Evolutionary conservation across 2,113 vertebrate species (phyloP), one percentile per base, ranked within the genome.

Genomic region (Vidua chalybeata): DNA sequence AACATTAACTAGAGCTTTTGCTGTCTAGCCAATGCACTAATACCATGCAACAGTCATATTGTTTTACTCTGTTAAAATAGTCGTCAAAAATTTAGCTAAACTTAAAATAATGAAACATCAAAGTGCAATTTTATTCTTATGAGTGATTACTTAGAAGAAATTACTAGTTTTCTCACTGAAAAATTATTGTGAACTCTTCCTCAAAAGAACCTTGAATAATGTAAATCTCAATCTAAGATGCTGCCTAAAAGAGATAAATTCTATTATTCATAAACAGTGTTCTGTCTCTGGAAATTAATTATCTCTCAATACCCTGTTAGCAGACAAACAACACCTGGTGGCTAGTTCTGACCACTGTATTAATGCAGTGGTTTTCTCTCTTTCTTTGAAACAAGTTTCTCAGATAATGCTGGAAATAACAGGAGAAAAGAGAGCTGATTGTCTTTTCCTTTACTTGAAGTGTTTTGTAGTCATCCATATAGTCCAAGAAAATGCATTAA

Each of bases 191-290:
- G 56, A 88, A 59, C 8, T 85, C 15, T 89, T 13, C 39, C 15
- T 89, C 35, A 59, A 66, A 95, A 91, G 89, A 88, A 11, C 26
- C 20, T 45, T 85, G 63, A 93, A 86, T 95, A 93, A 93, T 84
- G 48, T 90, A 90, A 95, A 88, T 78, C 24, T 84, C 62, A 73
- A 64, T 82, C 69, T 87, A 87, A 94, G 95, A 75, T 80, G 9
- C 39, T 86, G 52, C 18, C 64, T 68, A 45, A 77, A 41, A 87
- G 67, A 83, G 23, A 61, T 35, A 91, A 90, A 82, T 96, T 94
- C 55, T 95, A 59, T 94, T 93, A 93, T 94, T 90, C 63, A 94
- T 95, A 91, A 82, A 94, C 31, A 83, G 39, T 21, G 48, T 71
- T 48, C 39, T 71, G 23, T 83, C 33, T 33, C 35, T 77, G 72